Percentiles rank a stretch among this genome's conserved stretches.
Evolutionary conservation across 2,113 vertebrate genomes (phyloP).

Genomic region (Solenodon paradoxus): DNA sequence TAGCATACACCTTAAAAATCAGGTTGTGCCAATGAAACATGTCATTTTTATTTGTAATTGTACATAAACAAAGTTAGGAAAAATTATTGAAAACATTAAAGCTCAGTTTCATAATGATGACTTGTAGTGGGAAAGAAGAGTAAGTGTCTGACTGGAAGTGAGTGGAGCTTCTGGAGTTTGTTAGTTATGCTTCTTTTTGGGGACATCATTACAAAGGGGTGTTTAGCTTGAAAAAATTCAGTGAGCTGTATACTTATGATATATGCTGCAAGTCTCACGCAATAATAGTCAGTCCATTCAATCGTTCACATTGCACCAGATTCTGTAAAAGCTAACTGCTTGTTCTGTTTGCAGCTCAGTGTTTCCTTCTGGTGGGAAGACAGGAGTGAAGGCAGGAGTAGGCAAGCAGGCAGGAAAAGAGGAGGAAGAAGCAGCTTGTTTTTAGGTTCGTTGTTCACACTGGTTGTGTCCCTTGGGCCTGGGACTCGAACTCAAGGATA

Average conservation of each 20-base stretch:
- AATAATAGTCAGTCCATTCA: background rate
- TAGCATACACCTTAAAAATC: background rate
- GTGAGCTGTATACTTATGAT: background rate
- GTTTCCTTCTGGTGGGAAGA: too few relatives aligned
- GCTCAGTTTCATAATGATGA: too few relatives aligned
- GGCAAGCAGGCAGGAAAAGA: too few relatives aligned
- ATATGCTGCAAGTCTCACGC: background rate
- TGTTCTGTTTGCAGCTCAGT: background rate
- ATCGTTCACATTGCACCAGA: background rate
- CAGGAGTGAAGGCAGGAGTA: too few relatives aligned
- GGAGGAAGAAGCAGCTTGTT: too few relatives aligned
- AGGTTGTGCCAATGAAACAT: background rate
- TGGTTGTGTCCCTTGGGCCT: too few relatives aligned
- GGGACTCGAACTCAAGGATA: too few relatives aligned
- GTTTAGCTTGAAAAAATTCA: background rate
- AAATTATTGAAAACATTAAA: too few relatives aligned
- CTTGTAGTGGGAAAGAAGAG: rapidly evolving
- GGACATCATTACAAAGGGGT: background rate
- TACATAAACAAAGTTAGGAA: background rate
- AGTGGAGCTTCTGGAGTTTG: background rate
- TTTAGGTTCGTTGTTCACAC: too few relatives aligned
- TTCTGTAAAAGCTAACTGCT: background rate
- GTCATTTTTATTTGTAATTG: background rate
- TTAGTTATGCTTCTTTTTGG: background rate
- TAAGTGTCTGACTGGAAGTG: background rate